Base-by-base conservation (phyloP, 2,888 invertebrate species). In the Tachina grossa region DNA sequence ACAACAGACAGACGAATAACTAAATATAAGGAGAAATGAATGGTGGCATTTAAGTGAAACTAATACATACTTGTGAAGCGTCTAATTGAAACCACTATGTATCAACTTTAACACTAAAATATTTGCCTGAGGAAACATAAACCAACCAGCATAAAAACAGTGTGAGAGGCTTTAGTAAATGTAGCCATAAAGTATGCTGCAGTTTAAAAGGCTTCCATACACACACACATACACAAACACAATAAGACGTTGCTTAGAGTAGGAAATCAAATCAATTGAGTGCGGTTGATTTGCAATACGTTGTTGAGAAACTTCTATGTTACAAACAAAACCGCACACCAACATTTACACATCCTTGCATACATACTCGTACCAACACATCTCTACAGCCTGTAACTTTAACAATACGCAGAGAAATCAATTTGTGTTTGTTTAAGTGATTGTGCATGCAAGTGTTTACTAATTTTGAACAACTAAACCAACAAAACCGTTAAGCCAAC, bases 241-340 rank as follows among this genome's bases (percentile, higher is more conserved):
- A 45, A 13, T 16, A 80, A 74, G 45, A 79, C 43, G 49, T 76
- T 72, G 66, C 77, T 87, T 75, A 53, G 57, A 66, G 77, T 77
- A 83, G 87, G 83, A 87, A 87, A 87, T 87, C 85, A 85, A 87
- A 87, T 87, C 87, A 87, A 80, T 85, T 83, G 85, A 85, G 71
- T 87, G 87, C 69, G 85, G 86, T 86, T 86, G 61, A 22, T 55
- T 74, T 77, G 75, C 68, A 68, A 80, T 83, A 80, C 74, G 78
- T 72, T 72, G 63, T 69, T 31, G 31, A 74, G 65, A 74, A 43
- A n/a, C 55, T 57, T 49, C 49, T 45, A 76, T 55, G 49, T 43
- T 76, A 63, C 71, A 78, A n/a, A 85, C 49, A 63, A 55, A 68
- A 74, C 74, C 69, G 59, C 71, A 78, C n/a, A 51, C 49, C 14